phyloP scores from a whole-genome alignment of 2,113 vertebrate genomes.

The Gallinago undulata region DNA sequence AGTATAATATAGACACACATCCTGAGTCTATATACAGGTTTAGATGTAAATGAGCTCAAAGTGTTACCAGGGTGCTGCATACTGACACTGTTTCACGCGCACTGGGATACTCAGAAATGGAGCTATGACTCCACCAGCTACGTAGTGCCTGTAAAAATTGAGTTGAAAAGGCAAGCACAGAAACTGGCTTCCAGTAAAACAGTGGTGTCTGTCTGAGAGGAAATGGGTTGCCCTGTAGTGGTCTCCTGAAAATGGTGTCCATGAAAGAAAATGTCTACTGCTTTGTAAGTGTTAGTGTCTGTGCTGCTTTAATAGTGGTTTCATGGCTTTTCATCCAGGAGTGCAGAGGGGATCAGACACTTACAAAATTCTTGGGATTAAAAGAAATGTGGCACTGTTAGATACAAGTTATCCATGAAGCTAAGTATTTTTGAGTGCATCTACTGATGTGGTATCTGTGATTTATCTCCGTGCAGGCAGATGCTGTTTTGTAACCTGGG shows the following conservation, averaged over 20 bases:
- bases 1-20: too few species aligned
- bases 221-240: rapidly evolving
- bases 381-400: background rate
- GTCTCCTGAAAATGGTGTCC: background rate
- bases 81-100: rapidly evolving
- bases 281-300: background rate
- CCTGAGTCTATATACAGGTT: background rate
- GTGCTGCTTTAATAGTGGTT: rapidly evolving
- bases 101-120: background rate
- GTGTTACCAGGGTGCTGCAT: background rate
- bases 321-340: background rate
- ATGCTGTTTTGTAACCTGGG: background rate
- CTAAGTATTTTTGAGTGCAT: background rate
- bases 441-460: background rate
- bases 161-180: background rate
- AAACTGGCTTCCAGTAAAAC: background rate
- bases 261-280: background rate
- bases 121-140: background rate
- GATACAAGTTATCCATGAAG: background rate
- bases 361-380: background rate
- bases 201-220: background rate
- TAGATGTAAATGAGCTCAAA: rapidly evolving
- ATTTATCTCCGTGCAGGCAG: background rate
- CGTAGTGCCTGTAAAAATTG: background rate
- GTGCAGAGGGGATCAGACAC: background rate